Percentiles rank a stretch among this genome's conserved stretches.
Conservation (phyloP, 1,140 invertebrate genomes). For the Riptortus pedestris region DNA sequence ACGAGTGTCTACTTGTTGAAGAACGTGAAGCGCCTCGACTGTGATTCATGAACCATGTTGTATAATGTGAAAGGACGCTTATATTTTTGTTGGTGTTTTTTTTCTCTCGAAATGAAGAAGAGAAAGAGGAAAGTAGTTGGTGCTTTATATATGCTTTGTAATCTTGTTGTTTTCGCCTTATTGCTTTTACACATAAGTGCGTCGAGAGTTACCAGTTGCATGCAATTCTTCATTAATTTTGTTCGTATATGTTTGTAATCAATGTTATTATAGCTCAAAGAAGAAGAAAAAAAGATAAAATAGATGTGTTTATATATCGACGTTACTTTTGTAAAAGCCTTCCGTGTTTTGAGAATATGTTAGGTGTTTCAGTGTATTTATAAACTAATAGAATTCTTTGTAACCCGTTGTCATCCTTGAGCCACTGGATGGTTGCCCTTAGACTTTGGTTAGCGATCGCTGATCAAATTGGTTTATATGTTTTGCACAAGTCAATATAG, state of each 20-base stretch:
- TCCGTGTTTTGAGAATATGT: too few species aligned
- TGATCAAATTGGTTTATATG: too few species aligned
- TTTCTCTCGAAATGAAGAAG: not conserved
- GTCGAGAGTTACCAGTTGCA: slow-evolving; percentile 9
- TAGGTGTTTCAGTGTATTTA: not conserved
- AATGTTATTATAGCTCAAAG: not conserved
- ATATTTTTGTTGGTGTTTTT: slow-evolving; percentile 9
- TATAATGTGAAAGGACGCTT: not conserved
- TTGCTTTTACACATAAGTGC: slow-evolving; percentile 10
- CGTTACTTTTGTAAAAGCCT: not conserved
- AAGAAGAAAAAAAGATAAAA: not conserved
- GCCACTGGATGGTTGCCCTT: too few species aligned
- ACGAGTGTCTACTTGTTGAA: too few species aligned
- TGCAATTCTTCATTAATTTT: not conserved
- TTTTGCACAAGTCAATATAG: too few species aligned
- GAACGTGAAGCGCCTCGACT: not conserved
- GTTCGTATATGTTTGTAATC: not conserved
- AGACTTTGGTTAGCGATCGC: too few species aligned
- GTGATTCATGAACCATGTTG: not conserved
- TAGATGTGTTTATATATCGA: too few species aligned
- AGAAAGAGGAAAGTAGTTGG: not conserved
- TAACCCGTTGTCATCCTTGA: too few species aligned
- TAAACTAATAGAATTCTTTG: too few species aligned
- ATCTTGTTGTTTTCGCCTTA: not conserved
- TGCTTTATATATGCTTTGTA: slow-evolving; percentile 5